phyloP scores from a whole-genome alignment of 1,140 invertebrate genomes.

The Trichonephila inaurata region DNA sequence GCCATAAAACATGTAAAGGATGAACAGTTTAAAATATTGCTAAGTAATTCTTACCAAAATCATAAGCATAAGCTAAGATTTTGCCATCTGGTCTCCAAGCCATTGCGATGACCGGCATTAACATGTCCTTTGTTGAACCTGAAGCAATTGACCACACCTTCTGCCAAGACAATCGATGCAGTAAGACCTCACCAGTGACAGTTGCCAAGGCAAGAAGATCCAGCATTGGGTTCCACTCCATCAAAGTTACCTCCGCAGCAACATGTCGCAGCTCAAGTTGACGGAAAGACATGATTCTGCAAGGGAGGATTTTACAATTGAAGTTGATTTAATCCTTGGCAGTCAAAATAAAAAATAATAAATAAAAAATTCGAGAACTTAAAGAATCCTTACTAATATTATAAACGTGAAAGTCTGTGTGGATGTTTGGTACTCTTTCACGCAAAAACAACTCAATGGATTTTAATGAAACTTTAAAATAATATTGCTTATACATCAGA shows the following conservation, averaged over 20 bases:
- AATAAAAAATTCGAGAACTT: too few relatives aligned
- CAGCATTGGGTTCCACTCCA: constrained; percentile 97
- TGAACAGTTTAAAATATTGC: too few relatives aligned
- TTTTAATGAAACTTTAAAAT: too few relatives aligned
- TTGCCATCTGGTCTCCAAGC: constrained; percentile 98
- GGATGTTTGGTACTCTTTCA: too few relatives aligned
- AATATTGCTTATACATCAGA: too few relatives aligned
- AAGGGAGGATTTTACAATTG: not conserved
- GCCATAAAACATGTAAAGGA: too few relatives aligned
- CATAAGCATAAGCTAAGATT: constrained; percentile 87
- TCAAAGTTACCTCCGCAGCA: constrained; percentile 88
- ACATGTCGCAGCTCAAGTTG: constrained; percentile 94
- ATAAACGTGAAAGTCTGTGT: too few relatives aligned
- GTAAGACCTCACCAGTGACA: constrained; percentile 88
- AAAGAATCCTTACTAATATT: too few relatives aligned
- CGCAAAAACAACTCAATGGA: too few relatives aligned
- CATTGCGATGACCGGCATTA: constrained; percentile 83
- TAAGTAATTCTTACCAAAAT: constrained; percentile 84
- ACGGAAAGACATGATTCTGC: constrained; percentile 79
- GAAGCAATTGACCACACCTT: constrained; percentile 92
- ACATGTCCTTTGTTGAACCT: constrained; percentile 83
- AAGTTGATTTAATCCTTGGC: too few relatives aligned
- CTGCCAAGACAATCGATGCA: constrained; percentile 95
- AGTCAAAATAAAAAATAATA: too few relatives aligned
- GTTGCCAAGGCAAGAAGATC: constrained; percentile 92